Percentiles rank a stretch among this genome's conserved stretches.
Conservation (phyloP, 2,113 vertebrate species). For the Cyanoliseus patagonus region DNA sequence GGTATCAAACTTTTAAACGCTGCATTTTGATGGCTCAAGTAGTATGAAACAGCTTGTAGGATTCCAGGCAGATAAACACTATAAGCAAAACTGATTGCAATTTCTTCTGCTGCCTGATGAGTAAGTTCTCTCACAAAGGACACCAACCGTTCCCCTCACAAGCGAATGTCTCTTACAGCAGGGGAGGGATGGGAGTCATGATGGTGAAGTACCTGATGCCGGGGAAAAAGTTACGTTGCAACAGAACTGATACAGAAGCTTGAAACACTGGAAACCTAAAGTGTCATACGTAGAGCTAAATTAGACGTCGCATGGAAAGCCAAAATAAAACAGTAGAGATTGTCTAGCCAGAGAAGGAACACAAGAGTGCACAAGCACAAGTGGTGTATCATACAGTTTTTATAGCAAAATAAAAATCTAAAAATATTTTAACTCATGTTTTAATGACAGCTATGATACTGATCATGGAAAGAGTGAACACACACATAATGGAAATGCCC, state of each 20-base stretch:
- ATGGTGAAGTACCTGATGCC: not conserved
- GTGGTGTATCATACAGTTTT: not conserved
- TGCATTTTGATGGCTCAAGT: not conserved
- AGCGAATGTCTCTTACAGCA: not conserved
- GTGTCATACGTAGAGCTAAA: not conserved
- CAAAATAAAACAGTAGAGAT: not conserved
- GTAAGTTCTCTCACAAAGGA: not conserved
- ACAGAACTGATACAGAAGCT: not conserved
- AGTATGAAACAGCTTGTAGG: not conserved
- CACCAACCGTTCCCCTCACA: not conserved
- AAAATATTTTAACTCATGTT: not conserved
- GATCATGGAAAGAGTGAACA: not conserved
- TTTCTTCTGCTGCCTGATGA: not conserved
- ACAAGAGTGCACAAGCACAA: not conserved
- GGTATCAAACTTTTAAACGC: not conserved
- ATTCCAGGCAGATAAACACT: not conserved
- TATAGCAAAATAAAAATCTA: not conserved
- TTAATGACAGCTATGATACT: not conserved
- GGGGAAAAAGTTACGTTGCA: not conserved
- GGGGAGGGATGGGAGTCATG: not conserved
- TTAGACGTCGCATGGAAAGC: not conserved
- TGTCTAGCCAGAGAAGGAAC: not conserved
- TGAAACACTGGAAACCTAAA: not conserved
- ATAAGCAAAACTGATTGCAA: not conserved
- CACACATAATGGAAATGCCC: not conserved